Percentiles rank a stretch among this genome's conserved stretches.
Evolutionary conservation across 2,888 invertebrate species (phyloP).

Genomic region (Megastigmus dorsalis): DNA sequence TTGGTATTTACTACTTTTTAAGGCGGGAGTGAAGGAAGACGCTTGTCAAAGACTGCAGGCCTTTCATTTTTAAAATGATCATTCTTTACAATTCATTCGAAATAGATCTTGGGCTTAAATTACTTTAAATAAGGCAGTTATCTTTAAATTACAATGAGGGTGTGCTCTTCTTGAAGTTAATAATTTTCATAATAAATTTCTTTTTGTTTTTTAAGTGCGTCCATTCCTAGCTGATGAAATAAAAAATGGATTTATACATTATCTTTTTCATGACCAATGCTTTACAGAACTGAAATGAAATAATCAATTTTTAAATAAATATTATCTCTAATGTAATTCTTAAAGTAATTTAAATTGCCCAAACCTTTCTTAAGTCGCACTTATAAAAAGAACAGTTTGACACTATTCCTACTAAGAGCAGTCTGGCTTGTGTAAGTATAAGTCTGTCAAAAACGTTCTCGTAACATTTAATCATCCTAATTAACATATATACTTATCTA

Average conservation of each 20-base stretch:
- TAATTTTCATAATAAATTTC: neutral
- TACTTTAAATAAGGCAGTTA: slow-evolving; percentile 13
- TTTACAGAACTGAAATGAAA: slow-evolving; percentile 10
- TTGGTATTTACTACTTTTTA: neutral
- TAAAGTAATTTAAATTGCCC: slow-evolving; percentile 29
- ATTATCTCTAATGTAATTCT: neutral
- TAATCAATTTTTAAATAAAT: slow-evolving; percentile 22
- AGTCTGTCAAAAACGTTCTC: slow-evolving; percentile 33
- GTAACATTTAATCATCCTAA: slow-evolving; percentile 24
- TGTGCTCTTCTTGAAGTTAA: neutral
- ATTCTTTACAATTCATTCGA: neutral
- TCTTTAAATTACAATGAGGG: neutral
- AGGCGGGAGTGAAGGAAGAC: slow-evolving; percentile 37
- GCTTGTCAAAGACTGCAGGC: slow-evolving; percentile 14
- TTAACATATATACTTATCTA: slow-evolving; percentile 25
- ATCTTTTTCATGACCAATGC: neutral
- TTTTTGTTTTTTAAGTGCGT: slow-evolving; percentile 7
- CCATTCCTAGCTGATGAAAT: neutral
- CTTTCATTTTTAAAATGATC: neutral
- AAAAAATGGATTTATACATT: neutral
- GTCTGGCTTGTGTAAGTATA: slow-evolving; percentile 19
- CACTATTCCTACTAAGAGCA: slow-evolving; percentile 20
- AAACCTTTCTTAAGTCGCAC: slow-evolving; percentile 29
- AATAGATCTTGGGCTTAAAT: slow-evolving; percentile 6
- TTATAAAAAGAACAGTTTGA: slow-evolving; percentile 35